These are phyloP conservation scores for Drosophila eohydei DNA, from an alignment of 2,888 invertebrate species.

Conservation along the genomic window DNA sequence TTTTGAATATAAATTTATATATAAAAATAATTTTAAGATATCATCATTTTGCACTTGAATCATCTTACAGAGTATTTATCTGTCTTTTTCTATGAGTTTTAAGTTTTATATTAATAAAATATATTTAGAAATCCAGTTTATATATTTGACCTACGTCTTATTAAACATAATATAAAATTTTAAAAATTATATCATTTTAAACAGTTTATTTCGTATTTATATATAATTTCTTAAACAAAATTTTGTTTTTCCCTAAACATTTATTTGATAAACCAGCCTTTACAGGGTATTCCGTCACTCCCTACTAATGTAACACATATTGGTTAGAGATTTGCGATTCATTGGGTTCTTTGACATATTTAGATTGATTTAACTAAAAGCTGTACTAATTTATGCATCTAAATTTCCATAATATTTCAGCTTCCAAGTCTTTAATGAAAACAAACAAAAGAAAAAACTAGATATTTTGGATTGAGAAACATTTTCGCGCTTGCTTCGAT, in stretches of 20 bases:
- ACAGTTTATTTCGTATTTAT: background rate
- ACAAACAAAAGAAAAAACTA: slow-evolving; percentile 36
- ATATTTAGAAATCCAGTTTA: too few relatives aligned
- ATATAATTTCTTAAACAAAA: too few relatives aligned
- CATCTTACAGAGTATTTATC: too few relatives aligned
- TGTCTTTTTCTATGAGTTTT: too few relatives aligned
- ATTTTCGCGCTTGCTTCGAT: background rate
- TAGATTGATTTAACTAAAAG: slow-evolving; percentile 25
- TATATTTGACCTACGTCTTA: background rate
- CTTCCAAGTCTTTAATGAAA: slow-evolving; percentile 41
- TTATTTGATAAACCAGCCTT: background rate
- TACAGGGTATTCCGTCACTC: background rate
- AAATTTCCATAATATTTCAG: slow-evolving; percentile 41
- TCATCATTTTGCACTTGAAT: too few relatives aligned
- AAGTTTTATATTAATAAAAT: too few relatives aligned
- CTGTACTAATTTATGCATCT: slow-evolving; percentile 14
- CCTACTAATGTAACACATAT: background rate
- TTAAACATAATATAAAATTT: too few relatives aligned
- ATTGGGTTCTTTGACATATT: slow-evolving; percentile 44
- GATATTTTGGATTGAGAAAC: background rate
- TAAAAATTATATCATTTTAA: too few relatives aligned
- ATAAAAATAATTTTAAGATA: too few relatives aligned
- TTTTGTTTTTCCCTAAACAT: too few relatives aligned
- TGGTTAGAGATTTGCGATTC: background rate
- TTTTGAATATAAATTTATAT: too few relatives aligned